These are phyloP conservation scores for Metellina segmentata DNA, from an alignment of 2,888 invertebrate genomes.

Conservation along the genomic window DNA sequence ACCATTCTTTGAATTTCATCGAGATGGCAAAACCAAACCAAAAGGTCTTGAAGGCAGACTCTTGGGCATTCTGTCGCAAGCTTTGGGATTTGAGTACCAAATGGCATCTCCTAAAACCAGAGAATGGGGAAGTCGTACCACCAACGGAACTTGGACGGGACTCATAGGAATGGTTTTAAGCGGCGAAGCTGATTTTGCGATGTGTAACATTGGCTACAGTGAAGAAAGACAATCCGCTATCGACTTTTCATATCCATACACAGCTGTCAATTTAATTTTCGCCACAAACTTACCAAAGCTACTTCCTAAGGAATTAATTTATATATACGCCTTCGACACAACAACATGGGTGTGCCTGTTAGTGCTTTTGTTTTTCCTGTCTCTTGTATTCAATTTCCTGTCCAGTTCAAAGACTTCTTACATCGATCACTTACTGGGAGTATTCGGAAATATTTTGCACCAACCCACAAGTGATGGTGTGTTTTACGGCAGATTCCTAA, in stretches of 20 bases:
- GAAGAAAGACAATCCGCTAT: not conserved
- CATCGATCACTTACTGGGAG: not conserved
- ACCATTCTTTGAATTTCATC: not conserved
- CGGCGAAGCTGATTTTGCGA: not conserved
- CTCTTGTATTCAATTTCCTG: not conserved
- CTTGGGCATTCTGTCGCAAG: not conserved
- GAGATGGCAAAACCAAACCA: not conserved
- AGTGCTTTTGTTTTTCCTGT: not conserved
- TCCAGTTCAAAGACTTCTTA: not conserved
- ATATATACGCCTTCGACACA: not conserved
- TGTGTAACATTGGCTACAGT: not conserved
- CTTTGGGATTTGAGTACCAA: not conserved
- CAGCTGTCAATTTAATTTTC: not conserved
- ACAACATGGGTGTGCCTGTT: not conserved
- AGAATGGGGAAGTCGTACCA: not conserved
- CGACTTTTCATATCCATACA: not conserved
- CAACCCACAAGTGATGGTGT: not conserved
- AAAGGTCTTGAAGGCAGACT: not conserved
- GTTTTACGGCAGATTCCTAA: not conserved
- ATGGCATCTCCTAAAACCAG: not conserved
- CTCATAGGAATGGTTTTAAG: not conserved
- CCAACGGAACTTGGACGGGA: not conserved
- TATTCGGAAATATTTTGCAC: not conserved
- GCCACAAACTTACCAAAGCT: not conserved
- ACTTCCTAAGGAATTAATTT: not conserved